phyloP scores from a whole-genome alignment of 1,140 invertebrate genomes.

The Eumaeus atala region DNA sequence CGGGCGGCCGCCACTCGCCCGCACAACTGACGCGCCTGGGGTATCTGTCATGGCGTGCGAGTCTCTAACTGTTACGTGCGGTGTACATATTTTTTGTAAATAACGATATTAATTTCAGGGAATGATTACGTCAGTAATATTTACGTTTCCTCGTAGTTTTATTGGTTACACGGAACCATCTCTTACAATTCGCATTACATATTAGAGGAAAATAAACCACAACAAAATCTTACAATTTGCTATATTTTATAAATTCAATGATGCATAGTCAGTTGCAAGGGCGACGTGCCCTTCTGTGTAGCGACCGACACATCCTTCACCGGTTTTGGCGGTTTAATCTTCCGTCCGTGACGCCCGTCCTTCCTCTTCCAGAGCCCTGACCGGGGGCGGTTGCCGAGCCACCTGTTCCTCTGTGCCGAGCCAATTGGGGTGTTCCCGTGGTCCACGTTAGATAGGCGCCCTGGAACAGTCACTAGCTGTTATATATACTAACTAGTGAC shows the following conservation, averaged over 20 bases:
- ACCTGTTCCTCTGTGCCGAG: conserved; percentile 86
- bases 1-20: no score
- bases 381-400: conserved; percentile 90
- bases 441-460: conserved; percentile 88
- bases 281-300: conserved; percentile 22
- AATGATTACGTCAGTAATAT: no score
- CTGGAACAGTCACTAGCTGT: conserved; percentile 55
- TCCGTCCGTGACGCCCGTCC: conserved; percentile 89
- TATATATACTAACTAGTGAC: no score
- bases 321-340: conserved; percentile 79
- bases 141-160: no score
- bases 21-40: no score
- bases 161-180: no score
- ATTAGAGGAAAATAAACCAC: background rate
- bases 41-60: no score
- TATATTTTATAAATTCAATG: conserved; percentile 18
- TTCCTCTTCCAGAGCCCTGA: conserved; percentile 97
- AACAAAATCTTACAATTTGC: conserved; percentile 11
- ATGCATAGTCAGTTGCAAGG: conserved; percentile 41
- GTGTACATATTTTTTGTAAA: no score
- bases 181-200: background rate
- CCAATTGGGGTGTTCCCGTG: conserved; percentile 86
- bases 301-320: conserved; percentile 44
- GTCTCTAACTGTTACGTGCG: no score
- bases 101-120: no score